These are phyloP conservation scores for Thalassophryne amazonica DNA, from an alignment of 2,797 vertebrate species.

Conservation along the genomic window DNA sequence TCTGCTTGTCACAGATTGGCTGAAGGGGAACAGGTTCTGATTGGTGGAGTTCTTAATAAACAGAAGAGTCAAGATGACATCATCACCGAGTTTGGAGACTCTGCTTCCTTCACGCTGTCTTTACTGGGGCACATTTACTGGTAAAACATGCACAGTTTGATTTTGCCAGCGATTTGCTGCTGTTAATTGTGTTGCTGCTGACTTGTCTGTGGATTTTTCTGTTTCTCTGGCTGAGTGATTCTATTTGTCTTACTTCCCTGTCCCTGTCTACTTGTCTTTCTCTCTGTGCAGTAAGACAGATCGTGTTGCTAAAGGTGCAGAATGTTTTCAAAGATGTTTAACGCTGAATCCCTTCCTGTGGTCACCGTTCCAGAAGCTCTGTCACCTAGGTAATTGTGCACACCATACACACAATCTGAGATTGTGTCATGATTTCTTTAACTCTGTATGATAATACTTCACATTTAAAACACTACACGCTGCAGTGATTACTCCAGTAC, in stretches of 20 bases:
- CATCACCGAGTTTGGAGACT: slow-evolving; percentile 96
- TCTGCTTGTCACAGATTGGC: slow-evolving; percentile 80
- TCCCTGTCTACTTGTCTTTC: background rate
- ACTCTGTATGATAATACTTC: too few species aligned
- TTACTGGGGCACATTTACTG: slow-evolving; percentile 97
- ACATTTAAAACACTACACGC: too few species aligned
- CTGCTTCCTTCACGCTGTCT: slow-evolving; percentile 93
- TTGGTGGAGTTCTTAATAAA: slow-evolving; percentile 95
- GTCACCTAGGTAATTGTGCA: slow-evolving; percentile 98
- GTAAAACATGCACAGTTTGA: slow-evolving; percentile 64
- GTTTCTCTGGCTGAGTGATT: background rate
- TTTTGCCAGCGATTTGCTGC: background rate
- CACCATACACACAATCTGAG: too few species aligned
- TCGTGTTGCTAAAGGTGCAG: slow-evolving; percentile 94
- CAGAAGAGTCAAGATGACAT: slow-evolving; percentile 98
- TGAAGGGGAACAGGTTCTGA: slow-evolving; percentile 96
- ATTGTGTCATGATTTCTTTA: too few species aligned
- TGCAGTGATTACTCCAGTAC: too few species aligned
- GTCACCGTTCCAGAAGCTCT: slow-evolving; percentile 95
- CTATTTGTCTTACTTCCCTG: too few species aligned
- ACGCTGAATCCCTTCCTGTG: slow-evolving; percentile 97
- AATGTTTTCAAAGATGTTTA: slow-evolving; percentile 99
- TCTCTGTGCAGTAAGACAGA: slow-evolving; percentile 89
- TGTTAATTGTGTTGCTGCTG: background rate
- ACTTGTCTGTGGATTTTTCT: background rate